These are phyloP conservation scores for Ranitomeya variabilis DNA, from an alignment of 2,113 vertebrate genomes.

Conservation along the genomic window DNA sequence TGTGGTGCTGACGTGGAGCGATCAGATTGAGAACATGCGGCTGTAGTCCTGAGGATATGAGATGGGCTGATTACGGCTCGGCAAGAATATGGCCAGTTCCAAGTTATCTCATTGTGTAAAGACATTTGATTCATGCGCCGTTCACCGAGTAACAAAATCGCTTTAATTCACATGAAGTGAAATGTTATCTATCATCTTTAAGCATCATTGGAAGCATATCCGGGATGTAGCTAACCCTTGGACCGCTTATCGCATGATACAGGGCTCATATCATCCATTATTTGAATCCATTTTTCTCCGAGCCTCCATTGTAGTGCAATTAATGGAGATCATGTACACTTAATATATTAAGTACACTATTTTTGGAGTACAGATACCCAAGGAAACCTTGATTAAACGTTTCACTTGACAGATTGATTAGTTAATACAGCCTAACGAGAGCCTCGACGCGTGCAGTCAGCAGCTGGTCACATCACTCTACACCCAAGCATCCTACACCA, in stretches of 20 bases:
- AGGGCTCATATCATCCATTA: too few species aligned
- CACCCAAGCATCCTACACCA: background rate
- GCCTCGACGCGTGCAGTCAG: background rate
- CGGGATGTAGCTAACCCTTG: background rate
- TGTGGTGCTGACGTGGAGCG: background rate
- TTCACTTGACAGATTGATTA: background rate
- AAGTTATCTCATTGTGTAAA: too few species aligned
- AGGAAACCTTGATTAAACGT: background rate
- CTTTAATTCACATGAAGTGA: background rate
- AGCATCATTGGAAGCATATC: too few species aligned
- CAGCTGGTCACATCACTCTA: background rate
- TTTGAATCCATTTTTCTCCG: background rate
- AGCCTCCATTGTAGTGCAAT: background rate
- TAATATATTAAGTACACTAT: background rate
- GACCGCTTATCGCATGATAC: background rate
- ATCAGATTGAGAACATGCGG: background rate
- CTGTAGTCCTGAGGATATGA: background rate
- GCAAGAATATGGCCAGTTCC: too few species aligned
- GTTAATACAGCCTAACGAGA: background rate
- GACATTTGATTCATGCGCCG: background rate
- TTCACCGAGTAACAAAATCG: background rate
- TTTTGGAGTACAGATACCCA: background rate
- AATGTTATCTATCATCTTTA: background rate
- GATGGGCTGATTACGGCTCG: background rate
- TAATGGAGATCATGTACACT: background rate